phyloP scores from a whole-genome alignment of 2,888 invertebrate genomes.

The Drosophila atripex region DNA sequence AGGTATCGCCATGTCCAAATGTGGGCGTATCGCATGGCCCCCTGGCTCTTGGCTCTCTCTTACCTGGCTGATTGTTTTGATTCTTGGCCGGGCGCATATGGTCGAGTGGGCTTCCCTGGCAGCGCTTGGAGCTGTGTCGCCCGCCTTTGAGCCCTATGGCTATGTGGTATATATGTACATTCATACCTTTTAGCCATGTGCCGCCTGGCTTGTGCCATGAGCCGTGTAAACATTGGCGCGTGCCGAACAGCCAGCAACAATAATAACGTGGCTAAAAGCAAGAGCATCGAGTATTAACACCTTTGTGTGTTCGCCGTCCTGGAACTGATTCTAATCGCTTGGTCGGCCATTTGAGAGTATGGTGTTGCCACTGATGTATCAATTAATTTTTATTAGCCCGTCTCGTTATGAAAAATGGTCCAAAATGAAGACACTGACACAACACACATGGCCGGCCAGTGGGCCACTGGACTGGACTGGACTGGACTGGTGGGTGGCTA shows the following conservation, averaged over 20 bases:
- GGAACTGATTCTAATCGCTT: constrained; percentile 75
- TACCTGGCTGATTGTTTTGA: constrained; percentile 73
- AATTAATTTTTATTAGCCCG: constrained; percentile 77
- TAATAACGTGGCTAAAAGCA: constrained; percentile 21
- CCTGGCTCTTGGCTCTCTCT: constrained; percentile 48
- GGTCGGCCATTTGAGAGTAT: constrained; percentile 37
- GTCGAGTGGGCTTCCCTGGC: constrained; percentile 20
- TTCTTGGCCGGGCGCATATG: constrained; percentile 72
- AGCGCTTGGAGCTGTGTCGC: constrained; percentile 5
- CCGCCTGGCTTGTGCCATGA: constrained; percentile 62
- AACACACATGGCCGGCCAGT: constrained; percentile 10
- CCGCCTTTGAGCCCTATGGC: constrained; percentile 16
- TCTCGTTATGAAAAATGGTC: constrained; percentile 63
- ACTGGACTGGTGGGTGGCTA: neutral
- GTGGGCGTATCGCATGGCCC: constrained; percentile 68
- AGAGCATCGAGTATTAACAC: constrained; percentile 53
- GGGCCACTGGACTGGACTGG: no score
- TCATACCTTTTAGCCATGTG: constrained; percentile 8
- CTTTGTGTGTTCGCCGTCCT: constrained; percentile 75
- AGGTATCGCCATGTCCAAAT: constrained; percentile 41
- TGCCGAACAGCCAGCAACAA: constrained; percentile 64
- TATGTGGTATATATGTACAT: neutral
- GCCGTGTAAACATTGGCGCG: constrained; percentile 80
- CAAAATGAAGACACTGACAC: constrained; percentile 38
- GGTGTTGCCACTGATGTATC: constrained; percentile 77